These are phyloP conservation scores for Channa argus DNA, from an alignment of 2,113 vertebrate species.

Conservation along the genomic window DNA sequence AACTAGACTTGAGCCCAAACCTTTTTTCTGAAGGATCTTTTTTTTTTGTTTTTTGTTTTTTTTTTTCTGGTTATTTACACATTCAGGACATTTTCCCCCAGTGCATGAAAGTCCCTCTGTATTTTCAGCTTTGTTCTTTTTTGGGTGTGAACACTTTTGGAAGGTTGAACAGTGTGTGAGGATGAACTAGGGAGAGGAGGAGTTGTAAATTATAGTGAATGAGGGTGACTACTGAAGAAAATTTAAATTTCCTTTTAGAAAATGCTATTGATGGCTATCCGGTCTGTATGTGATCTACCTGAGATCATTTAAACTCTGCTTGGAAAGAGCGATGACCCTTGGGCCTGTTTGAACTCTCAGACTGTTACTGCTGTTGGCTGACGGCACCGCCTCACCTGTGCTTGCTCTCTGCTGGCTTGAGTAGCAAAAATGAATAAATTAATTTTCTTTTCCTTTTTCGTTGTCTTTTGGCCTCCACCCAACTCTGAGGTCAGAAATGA, in stretches of 20 bases:
- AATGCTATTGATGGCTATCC: slow-evolving; percentile 13
- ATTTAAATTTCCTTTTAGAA: slow-evolving; percentile 13
- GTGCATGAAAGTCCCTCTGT: slow-evolving; percentile 66
- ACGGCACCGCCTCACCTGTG: slow-evolving; percentile 36
- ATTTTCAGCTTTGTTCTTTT: slow-evolving; percentile 53
- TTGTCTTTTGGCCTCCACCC: background rate
- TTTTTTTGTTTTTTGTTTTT: slow-evolving; percentile 22
- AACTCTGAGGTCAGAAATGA: slow-evolving; percentile 16
- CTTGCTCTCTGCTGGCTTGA: slow-evolving; percentile 83
- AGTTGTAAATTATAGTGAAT: background rate
- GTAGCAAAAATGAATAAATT: slow-evolving; percentile 70
- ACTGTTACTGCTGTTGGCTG: slow-evolving; percentile 65
- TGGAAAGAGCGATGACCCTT: background rate
- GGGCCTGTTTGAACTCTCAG: slow-evolving; percentile 31
- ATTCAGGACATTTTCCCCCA: slow-evolving; percentile 33
- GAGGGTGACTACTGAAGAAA: slow-evolving; percentile 1
- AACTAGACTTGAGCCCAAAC: slow-evolving; percentile 65
- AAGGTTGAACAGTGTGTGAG: slow-evolving; percentile 6
- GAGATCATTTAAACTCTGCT: slow-evolving; percentile 21
- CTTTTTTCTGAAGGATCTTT: slow-evolving; percentile 65
- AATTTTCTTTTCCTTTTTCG: background rate
- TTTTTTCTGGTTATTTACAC: slow-evolving; percentile 39
- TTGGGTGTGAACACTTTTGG: slow-evolving; percentile 36
- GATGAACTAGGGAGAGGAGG: background rate
- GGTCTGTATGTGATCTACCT: slow-evolving; percentile 22